Conservation (phyloP, 1,140 invertebrate genomes). For the Drosophila bifasciata region DNA sequence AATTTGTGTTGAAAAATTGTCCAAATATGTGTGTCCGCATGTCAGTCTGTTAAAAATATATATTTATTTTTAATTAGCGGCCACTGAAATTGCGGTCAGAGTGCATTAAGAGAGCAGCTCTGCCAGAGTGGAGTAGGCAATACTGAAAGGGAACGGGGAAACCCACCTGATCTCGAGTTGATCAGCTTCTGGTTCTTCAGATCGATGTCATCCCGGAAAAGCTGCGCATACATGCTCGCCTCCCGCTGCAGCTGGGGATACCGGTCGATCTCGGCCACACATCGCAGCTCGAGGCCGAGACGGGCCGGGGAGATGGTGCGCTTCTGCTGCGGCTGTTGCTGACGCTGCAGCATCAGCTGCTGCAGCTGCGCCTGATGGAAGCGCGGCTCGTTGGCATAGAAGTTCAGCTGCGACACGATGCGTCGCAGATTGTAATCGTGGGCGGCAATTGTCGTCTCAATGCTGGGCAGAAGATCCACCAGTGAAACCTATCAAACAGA, state of each 20-base stretch:
- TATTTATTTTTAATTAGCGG: conserved; percentile 79
- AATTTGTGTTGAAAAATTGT: conserved; percentile 72
- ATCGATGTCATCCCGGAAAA: conserved; percentile 66
- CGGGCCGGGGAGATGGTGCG: conserved; percentile 38
- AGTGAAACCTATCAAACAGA: conserved; percentile 41
- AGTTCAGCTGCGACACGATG: conserved; percentile 73
- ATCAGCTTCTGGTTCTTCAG: conserved; percentile 74
- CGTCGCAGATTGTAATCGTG: conserved; percentile 69
- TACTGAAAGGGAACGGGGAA: not conserved
- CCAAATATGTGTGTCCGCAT: conserved; percentile 58
- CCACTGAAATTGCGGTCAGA: conserved; percentile 63
- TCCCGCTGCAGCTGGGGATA: conserved; percentile 65
- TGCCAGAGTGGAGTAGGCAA: no score
- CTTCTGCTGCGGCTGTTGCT: conserved; percentile 35
- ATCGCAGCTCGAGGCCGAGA: conserved; percentile 60
- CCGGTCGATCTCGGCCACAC: conserved; percentile 70
- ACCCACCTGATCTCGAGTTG: conserved; percentile 69
- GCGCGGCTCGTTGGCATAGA: conserved; percentile 73
- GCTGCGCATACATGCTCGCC: conserved; percentile 49
- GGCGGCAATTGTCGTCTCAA: conserved; percentile 68
- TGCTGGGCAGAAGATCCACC: conserved; percentile 55
- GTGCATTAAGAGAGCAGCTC: conserved; percentile 49
- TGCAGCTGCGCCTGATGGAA: conserved; percentile 59
- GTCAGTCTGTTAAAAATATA: conserved; percentile 43
- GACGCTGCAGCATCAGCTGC: conserved; percentile 27